These are phyloP conservation scores for Prionace glauca DNA, from an alignment of 2,797 vertebrate species.

Conservation along the genomic window DNA sequence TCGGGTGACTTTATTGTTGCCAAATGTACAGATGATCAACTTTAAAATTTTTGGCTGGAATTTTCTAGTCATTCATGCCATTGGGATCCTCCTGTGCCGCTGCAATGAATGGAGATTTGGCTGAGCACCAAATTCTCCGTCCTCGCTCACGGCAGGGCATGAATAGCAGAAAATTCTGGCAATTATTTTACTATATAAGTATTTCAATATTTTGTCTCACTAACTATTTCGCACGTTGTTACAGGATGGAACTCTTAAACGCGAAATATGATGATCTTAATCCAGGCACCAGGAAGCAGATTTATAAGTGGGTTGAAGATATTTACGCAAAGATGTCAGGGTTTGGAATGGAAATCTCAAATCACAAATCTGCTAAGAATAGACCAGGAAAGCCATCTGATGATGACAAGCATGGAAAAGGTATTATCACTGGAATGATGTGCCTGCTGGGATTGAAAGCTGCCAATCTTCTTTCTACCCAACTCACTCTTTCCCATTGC, in stretches of 20 bases:
- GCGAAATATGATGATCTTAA: background rate
- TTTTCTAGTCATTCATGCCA: no score
- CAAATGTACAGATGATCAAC: background rate
- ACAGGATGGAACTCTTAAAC: background rate
- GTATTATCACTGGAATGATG: background rate
- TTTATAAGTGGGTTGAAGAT: conserved; percentile 19
- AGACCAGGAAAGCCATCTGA: no score
- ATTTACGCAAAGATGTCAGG: background rate
- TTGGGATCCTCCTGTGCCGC: no score
- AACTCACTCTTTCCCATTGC: background rate
- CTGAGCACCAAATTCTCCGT: no score
- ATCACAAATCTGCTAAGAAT: background rate
- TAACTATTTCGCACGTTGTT: background rate
- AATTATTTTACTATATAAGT: background rate
- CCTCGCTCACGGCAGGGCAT: no score
- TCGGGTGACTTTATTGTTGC: background rate
- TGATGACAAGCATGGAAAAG: background rate
- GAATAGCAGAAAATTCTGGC: no score
- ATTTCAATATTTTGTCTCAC: background rate
- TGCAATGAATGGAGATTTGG: no score
- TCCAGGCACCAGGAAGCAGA: conserved; percentile 30
- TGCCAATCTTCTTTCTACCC: background rate
- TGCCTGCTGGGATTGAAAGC: background rate
- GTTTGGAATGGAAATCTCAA: background rate
- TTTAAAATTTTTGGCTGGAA: background rate